Evolutionary conservation across 2,888 invertebrate species (phyloP).

Genomic region (Bugula neritina): DNA sequence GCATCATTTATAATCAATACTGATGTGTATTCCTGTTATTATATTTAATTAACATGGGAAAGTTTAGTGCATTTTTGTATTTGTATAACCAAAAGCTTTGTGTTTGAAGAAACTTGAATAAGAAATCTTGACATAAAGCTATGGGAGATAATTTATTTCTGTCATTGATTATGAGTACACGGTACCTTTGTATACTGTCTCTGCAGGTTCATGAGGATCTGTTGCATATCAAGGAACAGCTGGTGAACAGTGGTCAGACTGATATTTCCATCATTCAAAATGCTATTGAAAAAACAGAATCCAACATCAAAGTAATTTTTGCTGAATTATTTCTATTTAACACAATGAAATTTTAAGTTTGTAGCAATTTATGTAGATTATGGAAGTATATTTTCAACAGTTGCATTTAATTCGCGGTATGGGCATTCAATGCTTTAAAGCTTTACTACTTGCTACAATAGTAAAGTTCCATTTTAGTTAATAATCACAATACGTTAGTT

Average conservation of each 20-base stretch:
- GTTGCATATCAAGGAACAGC: conserved; percentile 40
- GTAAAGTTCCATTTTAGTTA: no score
- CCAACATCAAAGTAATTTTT: conserved; percentile 40
- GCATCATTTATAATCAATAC: background rate
- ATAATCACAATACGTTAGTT: no score
- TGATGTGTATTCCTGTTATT: background rate
- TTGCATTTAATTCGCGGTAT: no score
- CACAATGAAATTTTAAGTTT: no score
- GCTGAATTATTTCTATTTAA: no score
- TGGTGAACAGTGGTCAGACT: conserved; percentile 38
- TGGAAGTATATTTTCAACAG: no score
- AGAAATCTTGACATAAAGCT: no score
- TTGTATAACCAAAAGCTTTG: background rate
- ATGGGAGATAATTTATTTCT: no score
- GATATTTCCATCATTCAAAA: conserved; percentile 43
- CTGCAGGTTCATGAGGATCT: conserved; percentile 51
- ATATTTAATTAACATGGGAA: background rate
- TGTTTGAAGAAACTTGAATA: background rate
- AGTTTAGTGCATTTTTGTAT: background rate
- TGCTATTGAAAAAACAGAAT: conserved; percentile 48
- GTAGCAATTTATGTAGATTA: no score
- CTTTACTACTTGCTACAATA: no score
- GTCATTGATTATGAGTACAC: no score
- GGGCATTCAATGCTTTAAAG: background rate
- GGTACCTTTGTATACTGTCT: no score